Evolutionary conservation across 2,888 invertebrate species (phyloP), one percentile per base, ranked within the genome.

Genomic region (Encarsia formosa): DNA sequence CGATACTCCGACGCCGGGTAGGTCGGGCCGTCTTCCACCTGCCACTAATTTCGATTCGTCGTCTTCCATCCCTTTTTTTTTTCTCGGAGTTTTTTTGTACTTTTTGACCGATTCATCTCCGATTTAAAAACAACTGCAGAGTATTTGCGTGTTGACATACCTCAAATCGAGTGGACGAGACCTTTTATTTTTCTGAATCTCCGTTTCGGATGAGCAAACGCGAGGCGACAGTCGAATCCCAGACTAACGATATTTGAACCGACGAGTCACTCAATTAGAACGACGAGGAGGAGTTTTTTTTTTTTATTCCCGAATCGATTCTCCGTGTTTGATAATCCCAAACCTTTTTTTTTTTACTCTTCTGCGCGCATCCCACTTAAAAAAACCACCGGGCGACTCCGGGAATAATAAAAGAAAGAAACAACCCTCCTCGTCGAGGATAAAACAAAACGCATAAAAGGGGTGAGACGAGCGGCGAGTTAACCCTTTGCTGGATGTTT

Each of bases 401-500:
- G 13, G 15, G 32, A 8, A 13, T 32, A 13, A 32, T n/a, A 32
- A 32, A 5, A 15, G 32, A 32, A 32, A n/a, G n/a, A n/a, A n/a
- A n/a, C n/a, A n/a, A n/a, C n/a, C n/a, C n/a, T n/a, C n/a, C n/a
- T n/a, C n/a, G n/a, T n/a, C n/a, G n/a, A n/a, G 29, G 8, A 29
- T 29, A 13, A 13, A 29, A 29, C 8, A n/a, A 32, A 22, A 16
- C 5, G 11, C 2, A 13, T 5, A 16, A 40, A 47, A 23, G 43
- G 45, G 45, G 40, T 54, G 54, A 45, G 50, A 34, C 6, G 58
- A 40, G 38, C 47, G 32, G 62, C 61, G 20, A 37, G 19, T 11
- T 69, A 69, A 69, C 72, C 62, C 72, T 72, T 72, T 73, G 69
- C 68, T 72, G 70, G 69, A 73, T 70, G 70, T 70, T 73, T 73